Base-by-base conservation (phyloP, 2,113 vertebrate genomes). In the Sorex araneus region DNA sequence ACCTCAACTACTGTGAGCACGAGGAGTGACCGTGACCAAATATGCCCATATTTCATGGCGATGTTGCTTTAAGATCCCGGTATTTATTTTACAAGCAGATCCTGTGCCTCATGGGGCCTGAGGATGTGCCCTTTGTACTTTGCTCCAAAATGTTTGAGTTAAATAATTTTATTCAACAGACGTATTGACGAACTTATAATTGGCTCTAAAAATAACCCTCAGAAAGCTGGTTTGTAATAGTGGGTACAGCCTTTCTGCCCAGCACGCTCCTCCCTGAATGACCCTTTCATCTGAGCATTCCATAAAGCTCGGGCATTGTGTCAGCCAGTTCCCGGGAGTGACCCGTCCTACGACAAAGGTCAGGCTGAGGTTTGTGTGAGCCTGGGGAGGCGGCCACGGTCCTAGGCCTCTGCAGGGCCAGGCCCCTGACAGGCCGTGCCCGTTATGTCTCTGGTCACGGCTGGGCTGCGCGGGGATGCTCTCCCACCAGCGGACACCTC, bases 261-360 rank as follows among this genome's bases (percentile, higher is more conserved):
- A 60, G 57, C 57, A 6, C 5, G 18, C 57, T 54, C 54, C 57
- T 74, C 47, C 71, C 74, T 78, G 15, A 78, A 69, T 87, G 69
- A 84, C 40, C 1, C 25, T 89, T 57, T 76, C 43, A 70, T 70
- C 4, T 30, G 76, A 70, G 64, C 74, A 69, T 90, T 90, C 82
- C 79, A 25, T 89, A 40, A 84, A 80, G 75, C 36, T 36, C 36
- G 90, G 16, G 34, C 30, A 76, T 84, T 45, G 81, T 79, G 64
- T 84, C 40, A 63, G 74, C 78, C 27, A 54, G 12, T 50, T 60
- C 66, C 18, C 74, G 36, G 67, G 8, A 71, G 43, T 36, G 28
- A 74, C 80, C 76, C 47, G 74, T 90, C 30, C 50, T 75, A 27
- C 78, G 70, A 88, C 54, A 73, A 84, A 81, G 25, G 63, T 63